Percentiles rank a stretch among this genome's conserved stretches.
Evolutionary conservation across 1,140 invertebrate genomes (phyloP).

Genomic region (Diabrotica virgifera): DNA sequence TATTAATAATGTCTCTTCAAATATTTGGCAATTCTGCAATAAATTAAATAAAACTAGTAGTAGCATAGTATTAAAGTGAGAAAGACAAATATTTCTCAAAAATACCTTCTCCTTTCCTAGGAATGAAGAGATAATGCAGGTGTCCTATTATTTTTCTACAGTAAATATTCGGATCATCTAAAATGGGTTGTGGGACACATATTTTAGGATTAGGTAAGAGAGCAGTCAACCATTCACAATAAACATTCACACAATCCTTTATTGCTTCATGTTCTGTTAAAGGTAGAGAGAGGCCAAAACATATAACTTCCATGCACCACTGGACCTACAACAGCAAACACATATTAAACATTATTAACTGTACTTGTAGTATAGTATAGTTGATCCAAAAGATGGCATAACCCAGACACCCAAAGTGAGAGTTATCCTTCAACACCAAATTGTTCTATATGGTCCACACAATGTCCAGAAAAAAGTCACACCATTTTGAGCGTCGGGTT

Average conservation of each 20-base stretch:
- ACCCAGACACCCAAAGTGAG: too few species aligned
- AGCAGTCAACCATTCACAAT: constrained; percentile 94
- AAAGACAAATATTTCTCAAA: constrained; percentile 23
- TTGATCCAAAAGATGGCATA: too few species aligned
- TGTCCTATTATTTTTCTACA: constrained; percentile 88
- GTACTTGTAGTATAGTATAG: constrained; percentile 3
- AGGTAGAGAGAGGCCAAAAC: constrained; percentile 87
- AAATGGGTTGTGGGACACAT: constrained; percentile 80
- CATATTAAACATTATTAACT: neutral
- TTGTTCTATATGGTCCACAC: too few species aligned
- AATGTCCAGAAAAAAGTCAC: too few species aligned
- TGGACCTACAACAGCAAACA: constrained; percentile 56
- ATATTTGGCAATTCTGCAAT: neutral
- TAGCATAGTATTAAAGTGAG: neutral
- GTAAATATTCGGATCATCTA: constrained; percentile 88
- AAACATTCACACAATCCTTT: constrained; percentile 93
- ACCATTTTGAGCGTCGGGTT: too few species aligned
- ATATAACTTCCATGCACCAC: constrained; percentile 92
- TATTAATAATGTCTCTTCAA: neutral
- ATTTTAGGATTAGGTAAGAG: constrained; percentile 77
- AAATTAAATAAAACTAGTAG: neutral
- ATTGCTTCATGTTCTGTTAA: constrained; percentile 89
- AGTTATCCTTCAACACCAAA: too few species aligned
- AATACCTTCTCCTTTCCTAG: constrained; percentile 87
- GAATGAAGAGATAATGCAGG: constrained; percentile 93